Evolutionary conservation across 2,888 invertebrate genomes (phyloP), one percentile per base, ranked within the genome.

Genomic region (Ceramica pisi): DNA sequence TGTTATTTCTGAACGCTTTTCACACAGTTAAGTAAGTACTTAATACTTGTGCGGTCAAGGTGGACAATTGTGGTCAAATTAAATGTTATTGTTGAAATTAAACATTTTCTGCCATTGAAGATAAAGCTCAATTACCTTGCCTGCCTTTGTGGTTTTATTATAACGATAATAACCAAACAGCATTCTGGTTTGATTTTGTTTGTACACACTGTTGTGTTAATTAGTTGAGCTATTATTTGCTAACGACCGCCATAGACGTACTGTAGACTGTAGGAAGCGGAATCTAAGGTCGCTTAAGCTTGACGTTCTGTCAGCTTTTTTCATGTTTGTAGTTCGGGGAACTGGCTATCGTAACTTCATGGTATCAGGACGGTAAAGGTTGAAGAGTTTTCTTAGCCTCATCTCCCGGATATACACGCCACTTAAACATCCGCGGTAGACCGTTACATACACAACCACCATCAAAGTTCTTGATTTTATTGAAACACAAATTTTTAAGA

Each of bases 161-260:
- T 3, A 4, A 46, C 59, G 10, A 38, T 21, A 51, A 38, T 57
- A 35, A 38, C 8, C 44, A 44, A 51, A 26, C 23, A 69, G 16
- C 31, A 71, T 46, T 48, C 38, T 19, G 26, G 44, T 57, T 64
- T 50, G 41, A 57, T 57, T 63, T n/a, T 72, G 73, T 72, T 62
- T 65, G 51, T 59, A 74, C 46, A 65, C 26, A 74, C 9, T 14
- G 7, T 46, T 12, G 26, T 44, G 44, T 10, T 46, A 57, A 72
- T 62, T 23, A 60, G n/a, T 63, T 57, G 5, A 72, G 44, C 35
- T 35, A 56, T 56, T 56, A 35, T 56, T 72, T 16, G 35, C 41
- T 48, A 50, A 50, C 23, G 44, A 46, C 51, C 51, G 44, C 44
- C 31, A 50, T 44, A 50, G n/a, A 46, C 53, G n/a, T 19, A 46